phyloP scores from a whole-genome alignment of 2,113 vertebrate species.

The Dasyurus viverrinus region DNA sequence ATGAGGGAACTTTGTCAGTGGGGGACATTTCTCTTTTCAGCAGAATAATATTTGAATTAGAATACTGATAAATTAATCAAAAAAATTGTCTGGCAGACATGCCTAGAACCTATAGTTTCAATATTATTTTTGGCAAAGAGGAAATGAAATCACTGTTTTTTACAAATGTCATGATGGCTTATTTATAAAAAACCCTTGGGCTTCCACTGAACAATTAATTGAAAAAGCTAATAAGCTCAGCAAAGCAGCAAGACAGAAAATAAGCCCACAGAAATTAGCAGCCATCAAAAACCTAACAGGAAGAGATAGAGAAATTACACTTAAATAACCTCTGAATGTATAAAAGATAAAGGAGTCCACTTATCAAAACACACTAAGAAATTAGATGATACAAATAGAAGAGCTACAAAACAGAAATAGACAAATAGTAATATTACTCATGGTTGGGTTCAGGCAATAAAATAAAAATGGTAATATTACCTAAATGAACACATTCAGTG shows the following conservation, averaged over 20 bases:
- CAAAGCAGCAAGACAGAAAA: neutral
- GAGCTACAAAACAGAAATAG: neutral
- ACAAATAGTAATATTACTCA: neutral
- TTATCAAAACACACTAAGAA: neutral
- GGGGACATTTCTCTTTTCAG: neutral
- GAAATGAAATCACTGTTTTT: neutral
- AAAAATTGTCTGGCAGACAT: neutral
- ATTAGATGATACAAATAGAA: neutral
- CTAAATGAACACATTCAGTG: neutral
- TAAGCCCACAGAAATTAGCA: neutral
- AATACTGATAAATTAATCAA: neutral
- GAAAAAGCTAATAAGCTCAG: neutral
- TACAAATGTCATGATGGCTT: neutral
- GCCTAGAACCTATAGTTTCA: neutral
- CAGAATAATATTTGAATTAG: neutral
- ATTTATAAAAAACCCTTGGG: neutral
- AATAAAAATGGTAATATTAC: neutral
- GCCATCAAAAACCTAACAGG: neutral
- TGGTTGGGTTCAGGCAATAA: neutral
- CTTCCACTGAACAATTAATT: neutral
- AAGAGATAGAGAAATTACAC: neutral
- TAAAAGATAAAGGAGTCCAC: neutral
- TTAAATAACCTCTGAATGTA: neutral
- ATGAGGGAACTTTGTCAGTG: neutral
- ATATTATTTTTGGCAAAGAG: neutral